These are phyloP conservation scores for Apocheima hispidaria DNA, from an alignment of 2,888 invertebrate genomes.

Conservation along the genomic window DNA sequence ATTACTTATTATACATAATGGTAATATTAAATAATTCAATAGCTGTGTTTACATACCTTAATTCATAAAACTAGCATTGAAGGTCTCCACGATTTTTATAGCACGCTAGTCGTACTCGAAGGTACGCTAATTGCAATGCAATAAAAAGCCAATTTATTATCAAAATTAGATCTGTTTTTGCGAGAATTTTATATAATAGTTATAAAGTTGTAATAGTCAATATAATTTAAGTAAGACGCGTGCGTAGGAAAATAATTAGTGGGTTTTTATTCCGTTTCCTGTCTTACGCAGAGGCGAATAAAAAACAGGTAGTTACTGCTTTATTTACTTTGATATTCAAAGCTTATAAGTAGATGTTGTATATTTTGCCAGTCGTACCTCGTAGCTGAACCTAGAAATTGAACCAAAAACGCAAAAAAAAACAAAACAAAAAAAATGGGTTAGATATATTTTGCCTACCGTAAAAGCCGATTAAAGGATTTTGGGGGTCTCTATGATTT, in stretches of 20 bases:
- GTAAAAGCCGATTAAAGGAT: too few species aligned
- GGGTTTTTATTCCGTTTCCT: constrained; percentile 9
- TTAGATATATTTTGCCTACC: too few species aligned
- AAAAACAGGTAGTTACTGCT: background rate
- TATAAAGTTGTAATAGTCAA: constrained; percentile 4
- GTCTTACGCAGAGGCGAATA: background rate
- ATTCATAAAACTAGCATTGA: constrained; percentile 13
- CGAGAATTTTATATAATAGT: constrained; percentile 9
- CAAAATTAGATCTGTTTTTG: constrained; percentile 18
- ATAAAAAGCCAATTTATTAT: constrained; percentile 21
- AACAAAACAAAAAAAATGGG: too few species aligned
- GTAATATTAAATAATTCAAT: constrained; percentile 8
- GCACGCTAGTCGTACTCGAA: constrained; percentile 17
- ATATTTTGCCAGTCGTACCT: background rate
- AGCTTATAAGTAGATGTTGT: background rate
- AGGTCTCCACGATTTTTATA: constrained; percentile 20
- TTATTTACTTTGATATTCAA: background rate
- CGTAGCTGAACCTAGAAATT: background rate
- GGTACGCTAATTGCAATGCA: constrained; percentile 14
- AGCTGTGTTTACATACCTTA: constrained; percentile 13
- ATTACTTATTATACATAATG: background rate
- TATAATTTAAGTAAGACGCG: constrained; percentile 1
- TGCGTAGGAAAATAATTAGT: constrained; percentile 11
- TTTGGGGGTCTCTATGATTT: too few species aligned
- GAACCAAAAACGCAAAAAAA: too few species aligned